These are phyloP conservation scores for Pyralis farinalis DNA, from an alignment of 2,888 invertebrate genomes.

Conservation along the genomic window DNA sequence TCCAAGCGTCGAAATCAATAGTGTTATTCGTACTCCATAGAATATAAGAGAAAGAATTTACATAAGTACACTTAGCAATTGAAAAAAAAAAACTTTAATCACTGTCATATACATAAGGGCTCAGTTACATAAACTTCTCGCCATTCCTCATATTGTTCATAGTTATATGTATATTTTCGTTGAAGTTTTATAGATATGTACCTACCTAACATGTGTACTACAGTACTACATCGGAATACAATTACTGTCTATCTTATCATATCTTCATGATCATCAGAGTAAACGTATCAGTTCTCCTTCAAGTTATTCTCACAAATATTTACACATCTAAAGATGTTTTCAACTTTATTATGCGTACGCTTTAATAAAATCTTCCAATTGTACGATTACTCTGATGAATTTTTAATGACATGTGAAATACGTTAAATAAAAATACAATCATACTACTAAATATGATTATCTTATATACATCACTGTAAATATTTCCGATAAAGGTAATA, in stretches of 20 bases:
- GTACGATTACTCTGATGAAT: background rate
- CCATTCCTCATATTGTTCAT: constrained; percentile 49
- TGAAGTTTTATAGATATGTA: constrained; percentile 29
- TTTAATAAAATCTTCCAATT: background rate
- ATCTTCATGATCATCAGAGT: background rate
- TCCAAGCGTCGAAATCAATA: background rate
- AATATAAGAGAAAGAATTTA: background rate
- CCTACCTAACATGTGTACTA: constrained; percentile 20
- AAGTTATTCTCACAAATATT: constrained; percentile 9
- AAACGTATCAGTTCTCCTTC: background rate
- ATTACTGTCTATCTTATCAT: background rate
- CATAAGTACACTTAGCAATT: background rate
- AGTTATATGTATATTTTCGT: constrained; percentile 33
- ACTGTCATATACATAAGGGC: constrained; percentile 9
- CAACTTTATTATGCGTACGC: no score
- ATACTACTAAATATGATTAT: constrained; percentile 3
- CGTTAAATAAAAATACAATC: constrained; percentile 4
- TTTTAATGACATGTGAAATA: background rate
- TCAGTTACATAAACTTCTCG: constrained; percentile 35
- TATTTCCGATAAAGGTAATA: constrained; percentile 29
- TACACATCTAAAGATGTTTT: background rate
- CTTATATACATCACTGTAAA: constrained; percentile 26
- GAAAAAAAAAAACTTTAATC: constrained; percentile 3
- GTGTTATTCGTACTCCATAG: background rate
- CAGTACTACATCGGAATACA: background rate